Evolutionary conservation across 2,113 vertebrate species (phyloP).

Genomic region (pig (Sus scrofa)): T2T-Sscrofa CM000817.6:24814501-24815000

Average conservation of each 20-base stretch:
- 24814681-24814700: neutral
- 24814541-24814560: neutral
- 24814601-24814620: neutral
- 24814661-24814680: conserved; percentile 13
- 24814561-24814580: neutral
- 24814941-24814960: neutral
- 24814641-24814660: neutral
- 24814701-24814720: neutral
- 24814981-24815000: neutral
- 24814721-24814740: neutral
- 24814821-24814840: neutral
- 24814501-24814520: too few relatives aligned
- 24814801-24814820: neutral
- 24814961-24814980: neutral
- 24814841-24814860: neutral
- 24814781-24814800: neutral
- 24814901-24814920: neutral
- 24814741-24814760: neutral
- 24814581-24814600: neutral
- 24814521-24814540: neutral
- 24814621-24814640: neutral
- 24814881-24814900: neutral
- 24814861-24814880: neutral
- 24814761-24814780: neutral
- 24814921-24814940: neutral